phyloP scores from a whole-genome alignment of 2,797 vertebrate species.

The Myotis planiceps region DNA sequence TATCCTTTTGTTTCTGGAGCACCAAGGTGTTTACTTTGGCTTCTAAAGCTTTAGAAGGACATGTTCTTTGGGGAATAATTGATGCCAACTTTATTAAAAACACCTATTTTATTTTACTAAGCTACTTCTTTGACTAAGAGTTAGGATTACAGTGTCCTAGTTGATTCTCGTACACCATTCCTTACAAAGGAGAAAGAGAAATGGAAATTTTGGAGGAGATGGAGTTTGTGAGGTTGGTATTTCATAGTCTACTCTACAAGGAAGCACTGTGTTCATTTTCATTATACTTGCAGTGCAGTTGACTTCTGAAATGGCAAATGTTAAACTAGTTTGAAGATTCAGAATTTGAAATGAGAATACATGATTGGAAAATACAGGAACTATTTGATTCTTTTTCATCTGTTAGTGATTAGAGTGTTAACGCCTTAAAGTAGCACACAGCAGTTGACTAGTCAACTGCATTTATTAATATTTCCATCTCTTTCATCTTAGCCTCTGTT shows the following conservation, averaged over 20 bases:
- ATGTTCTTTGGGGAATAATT: constrained; percentile 25
- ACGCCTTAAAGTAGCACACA: neutral
- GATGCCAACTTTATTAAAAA: constrained; percentile 77
- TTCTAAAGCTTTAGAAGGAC: constrained; percentile 53
- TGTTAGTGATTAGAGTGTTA: neutral
- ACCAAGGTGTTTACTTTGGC: constrained; percentile 75
- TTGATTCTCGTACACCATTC: constrained; percentile 7
- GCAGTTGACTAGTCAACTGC: neutral
- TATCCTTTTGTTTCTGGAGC: constrained; percentile 73
- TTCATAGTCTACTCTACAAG: constrained; percentile 37
- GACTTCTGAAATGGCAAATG: neutral
- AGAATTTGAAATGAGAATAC: neutral
- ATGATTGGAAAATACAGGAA: neutral
- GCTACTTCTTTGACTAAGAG: constrained; percentile 57
- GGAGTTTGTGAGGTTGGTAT: neutral
- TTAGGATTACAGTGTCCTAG: constrained; percentile 38
- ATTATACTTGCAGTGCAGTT: neutral
- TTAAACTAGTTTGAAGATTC: neutral
- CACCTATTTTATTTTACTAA: constrained; percentile 62
- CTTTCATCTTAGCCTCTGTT: neutral
- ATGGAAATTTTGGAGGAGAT: constrained; percentile 65
- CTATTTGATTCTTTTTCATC: neutral
- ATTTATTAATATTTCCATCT: neutral
- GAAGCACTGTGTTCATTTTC: constrained; percentile 40
- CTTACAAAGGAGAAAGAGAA: constrained; percentile 54